Evolutionary conservation across 2,888 invertebrate species (phyloP).

Genomic region (Listrodromus nycthemerus): DNA sequence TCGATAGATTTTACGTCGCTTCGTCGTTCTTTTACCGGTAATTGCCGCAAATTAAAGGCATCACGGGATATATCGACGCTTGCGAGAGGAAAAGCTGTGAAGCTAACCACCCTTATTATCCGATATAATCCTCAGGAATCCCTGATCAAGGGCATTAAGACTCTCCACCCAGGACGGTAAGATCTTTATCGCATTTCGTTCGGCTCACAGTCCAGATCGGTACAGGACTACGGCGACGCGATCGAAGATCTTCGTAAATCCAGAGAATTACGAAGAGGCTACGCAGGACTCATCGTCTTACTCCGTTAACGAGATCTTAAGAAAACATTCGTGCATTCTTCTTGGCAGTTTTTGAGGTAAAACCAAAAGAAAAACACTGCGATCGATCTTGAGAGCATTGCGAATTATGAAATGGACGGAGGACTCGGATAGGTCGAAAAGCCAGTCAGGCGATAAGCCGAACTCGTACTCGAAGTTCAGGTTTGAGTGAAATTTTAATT

Average conservation of each 20-base stretch:
- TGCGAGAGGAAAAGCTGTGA: constrained; percentile 49
- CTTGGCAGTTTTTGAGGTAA: constrained; percentile 39
- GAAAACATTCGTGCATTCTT: constrained; percentile 63
- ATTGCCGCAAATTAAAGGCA: constrained; percentile 29
- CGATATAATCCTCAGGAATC: constrained; percentile 36
- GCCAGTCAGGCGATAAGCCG: not conserved
- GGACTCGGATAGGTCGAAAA: not conserved
- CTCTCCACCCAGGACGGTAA: constrained; percentile 14
- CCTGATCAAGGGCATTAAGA: constrained; percentile 42
- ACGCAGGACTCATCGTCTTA: not conserved
- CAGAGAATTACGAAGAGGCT: constrained; percentile 34
- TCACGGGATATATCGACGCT: constrained; percentile 1
- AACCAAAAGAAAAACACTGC: constrained; percentile 73
- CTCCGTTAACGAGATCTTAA: constrained; percentile 55
- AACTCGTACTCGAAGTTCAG: not conserved
- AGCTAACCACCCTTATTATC: constrained; percentile 28
- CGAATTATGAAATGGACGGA: constrained; percentile 20
- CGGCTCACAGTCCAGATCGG: constrained; percentile 1
- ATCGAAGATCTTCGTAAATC: constrained; percentile 31
- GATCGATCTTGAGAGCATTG: constrained; percentile 7
- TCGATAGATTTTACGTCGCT: not conserved
- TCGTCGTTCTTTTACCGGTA: not conserved
- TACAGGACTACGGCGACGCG: constrained; percentile 31
- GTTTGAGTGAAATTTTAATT: not conserved
- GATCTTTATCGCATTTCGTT: constrained; percentile 51